Evolutionary conservation across 2,113 vertebrate genomes (phyloP), one percentile per base, ranked within the genome.

Genomic region (Plestiodon gilberti): DNA sequence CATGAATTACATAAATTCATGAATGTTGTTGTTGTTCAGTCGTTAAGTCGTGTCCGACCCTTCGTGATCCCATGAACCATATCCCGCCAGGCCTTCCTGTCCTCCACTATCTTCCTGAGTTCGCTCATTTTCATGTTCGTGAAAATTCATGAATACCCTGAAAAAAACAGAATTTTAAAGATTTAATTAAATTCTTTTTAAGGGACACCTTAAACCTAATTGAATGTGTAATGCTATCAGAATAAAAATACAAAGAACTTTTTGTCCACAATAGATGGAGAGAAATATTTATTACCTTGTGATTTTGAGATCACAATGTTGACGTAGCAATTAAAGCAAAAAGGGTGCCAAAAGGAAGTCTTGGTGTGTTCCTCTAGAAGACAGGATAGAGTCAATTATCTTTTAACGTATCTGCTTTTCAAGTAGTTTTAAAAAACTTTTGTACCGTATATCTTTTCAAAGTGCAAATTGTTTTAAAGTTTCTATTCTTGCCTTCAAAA

Each of bases 391-490:
- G 1, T 9, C 20, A 70, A 1, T 85, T 90, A 52, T n/a, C 0
- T 89, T 89, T 82, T 61, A 14, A 2, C 69, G 35, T 62, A 80
- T 14, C 84, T 61, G 48, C 71, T 89, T 86, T 88, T 87, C 38
- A 87, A 73, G 9, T 35, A 88, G 78, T 57, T 79, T 57, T 62
- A 88, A 82, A 91, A 91, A 67, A 38, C 67, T n/a, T n/a, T n/a
- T n/a, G n/a, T 80, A 35, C 52, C 65, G 28, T 79, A 35, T 38
- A 33, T 59, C 76, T 28, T 82, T 40, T 73, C 73, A 81, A 70
- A 40, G 65, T 76, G 70, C 18, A 75, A 40, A 14, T 23, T 2
- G 4, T 20, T 69, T 67, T 78, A 81, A 77, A 75, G 23, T 86
- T 61, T 67, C 4, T 40, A 23, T 65, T 87, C 77, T 84, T 89